Evolutionary conservation across 1,140 invertebrate genomes (phyloP).

Genomic region (Diploscapter pachys): DNA sequence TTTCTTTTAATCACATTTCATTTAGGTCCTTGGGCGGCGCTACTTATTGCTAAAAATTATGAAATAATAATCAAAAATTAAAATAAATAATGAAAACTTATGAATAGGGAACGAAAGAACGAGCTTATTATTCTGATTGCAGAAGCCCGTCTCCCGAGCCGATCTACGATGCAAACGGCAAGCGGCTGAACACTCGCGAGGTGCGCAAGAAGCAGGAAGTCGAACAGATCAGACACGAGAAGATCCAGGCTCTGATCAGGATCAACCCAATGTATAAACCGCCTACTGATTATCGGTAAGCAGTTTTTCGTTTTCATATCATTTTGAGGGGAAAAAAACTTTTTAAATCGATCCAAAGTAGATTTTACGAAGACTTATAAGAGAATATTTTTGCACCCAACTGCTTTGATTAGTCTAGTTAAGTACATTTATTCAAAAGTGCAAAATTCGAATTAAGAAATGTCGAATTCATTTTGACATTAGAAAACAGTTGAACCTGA

Average conservation of each 20-base stretch:
- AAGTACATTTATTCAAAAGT: too few species aligned
- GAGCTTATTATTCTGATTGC: background rate
- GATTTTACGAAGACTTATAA: background rate
- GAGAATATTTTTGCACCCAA: too few species aligned
- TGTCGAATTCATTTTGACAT: too few species aligned
- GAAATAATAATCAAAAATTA: background rate
- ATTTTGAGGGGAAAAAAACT: too few species aligned
- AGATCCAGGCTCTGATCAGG: slow-evolving; percentile 83
- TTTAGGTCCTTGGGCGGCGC: background rate
- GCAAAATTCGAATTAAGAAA: too few species aligned
- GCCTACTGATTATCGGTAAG: slow-evolving; percentile 92
- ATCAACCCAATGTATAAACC: slow-evolving; percentile 97
- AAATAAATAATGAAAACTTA: too few species aligned
- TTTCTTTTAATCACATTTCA: background rate
- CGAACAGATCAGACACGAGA: slow-evolving; percentile 89
- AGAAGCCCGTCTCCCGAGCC: slow-evolving; percentile 99
- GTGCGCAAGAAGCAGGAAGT: slow-evolving; percentile 90
- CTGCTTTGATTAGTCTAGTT: too few species aligned
- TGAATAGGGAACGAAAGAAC: too few species aligned
- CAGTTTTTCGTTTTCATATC: background rate
- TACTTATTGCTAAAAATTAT: background rate
- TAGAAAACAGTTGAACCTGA: background rate
- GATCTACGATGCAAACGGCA: slow-evolving; percentile 98
- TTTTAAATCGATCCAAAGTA: background rate
- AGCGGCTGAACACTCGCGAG: slow-evolving; percentile 94